Base-by-base conservation (phyloP, 2,888 invertebrate species). In the Morinoia aosen region DNA sequence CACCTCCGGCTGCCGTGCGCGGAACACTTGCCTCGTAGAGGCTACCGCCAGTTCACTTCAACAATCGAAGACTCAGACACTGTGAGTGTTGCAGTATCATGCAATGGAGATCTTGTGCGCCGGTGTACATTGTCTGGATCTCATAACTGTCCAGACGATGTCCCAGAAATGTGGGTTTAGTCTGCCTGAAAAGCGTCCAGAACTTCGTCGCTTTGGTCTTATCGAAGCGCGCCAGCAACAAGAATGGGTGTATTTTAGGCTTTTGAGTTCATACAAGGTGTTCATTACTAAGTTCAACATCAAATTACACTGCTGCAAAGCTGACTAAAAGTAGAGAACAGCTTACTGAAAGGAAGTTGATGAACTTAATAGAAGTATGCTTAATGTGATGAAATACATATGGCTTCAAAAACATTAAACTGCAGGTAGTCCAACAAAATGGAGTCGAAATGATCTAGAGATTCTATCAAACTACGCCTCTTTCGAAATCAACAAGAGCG, bases 1-100 rank as follows among this genome's bases (percentile, higher is more conserved):
- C 95, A 95, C 95, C 95, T 95, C 64, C 61, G 61, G 64, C 93
- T 57, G 90, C 90, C 90, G 90, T 48, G 90, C 90, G 40, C 90
- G 90, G 33, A 90, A 39, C 39, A 39, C 90, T 76, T 19, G 76
- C 76, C 33, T 33, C 76, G 25, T 76, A 76, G 76, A 33, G 76
- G 25, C 76, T 76, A 76, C 76, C 76, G 76, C 33, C 76, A 76
- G 76, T 76, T 76, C 76, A 76, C 76, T 33, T 76, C 25, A 33
- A 76, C 76, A 76, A 76, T 76, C 33, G 76, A 76, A 76, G 76
- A 33, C 76, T 33, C 76, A 76, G 33, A 76, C 76, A 61, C 5
- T 48, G 48, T 61, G 64, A 64, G 76, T 76, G 76, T 33, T 33
- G 76, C 76, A 76, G 76, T 76, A 76, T 76, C 76, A 76, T 76